phyloP scores from a whole-genome alignment of 2,888 invertebrate species.

The Alviniconcha strummeri region DNA sequence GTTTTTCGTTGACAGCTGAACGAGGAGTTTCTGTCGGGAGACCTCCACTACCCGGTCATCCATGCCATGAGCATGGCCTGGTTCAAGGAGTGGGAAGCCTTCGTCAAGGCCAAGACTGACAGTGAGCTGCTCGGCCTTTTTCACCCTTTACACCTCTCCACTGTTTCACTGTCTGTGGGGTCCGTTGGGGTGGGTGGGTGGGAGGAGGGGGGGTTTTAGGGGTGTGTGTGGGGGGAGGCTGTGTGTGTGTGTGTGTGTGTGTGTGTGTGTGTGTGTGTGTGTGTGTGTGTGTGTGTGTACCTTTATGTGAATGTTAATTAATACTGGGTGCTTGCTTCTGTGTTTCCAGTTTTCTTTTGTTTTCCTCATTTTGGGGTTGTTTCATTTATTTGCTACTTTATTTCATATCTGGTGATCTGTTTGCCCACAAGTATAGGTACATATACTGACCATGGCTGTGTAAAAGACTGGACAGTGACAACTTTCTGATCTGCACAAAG shows the following conservation, averaged over 20 bases:
- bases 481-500: too few species aligned
- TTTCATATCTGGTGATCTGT: too few species aligned
- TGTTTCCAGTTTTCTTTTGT: too few species aligned
- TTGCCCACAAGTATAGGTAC: too few species aligned
- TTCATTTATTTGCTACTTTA: too few species aligned
- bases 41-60: conserved; percentile 80
- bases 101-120: conserved; percentile 83
- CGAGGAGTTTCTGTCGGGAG: conserved; percentile 75
- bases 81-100: conserved; percentile 93
- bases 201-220: too few species aligned
- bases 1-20: conserved; percentile 63
- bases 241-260: too few species aligned
- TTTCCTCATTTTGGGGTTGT: too few species aligned
- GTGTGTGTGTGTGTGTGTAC: background rate
- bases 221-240: too few species aligned
- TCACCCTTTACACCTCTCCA: background rate
- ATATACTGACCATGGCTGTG: too few species aligned
- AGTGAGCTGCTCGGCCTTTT: conserved; percentile 56
- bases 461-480: too few species aligned
- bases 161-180: background rate
- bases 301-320: background rate
- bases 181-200: background rate
- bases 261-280: background rate
- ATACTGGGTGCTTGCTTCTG: too few species aligned
- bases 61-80: conserved; percentile 90